Evolutionary conservation across 2,888 invertebrate species (phyloP).

Genomic region (Troides helena): DNA sequence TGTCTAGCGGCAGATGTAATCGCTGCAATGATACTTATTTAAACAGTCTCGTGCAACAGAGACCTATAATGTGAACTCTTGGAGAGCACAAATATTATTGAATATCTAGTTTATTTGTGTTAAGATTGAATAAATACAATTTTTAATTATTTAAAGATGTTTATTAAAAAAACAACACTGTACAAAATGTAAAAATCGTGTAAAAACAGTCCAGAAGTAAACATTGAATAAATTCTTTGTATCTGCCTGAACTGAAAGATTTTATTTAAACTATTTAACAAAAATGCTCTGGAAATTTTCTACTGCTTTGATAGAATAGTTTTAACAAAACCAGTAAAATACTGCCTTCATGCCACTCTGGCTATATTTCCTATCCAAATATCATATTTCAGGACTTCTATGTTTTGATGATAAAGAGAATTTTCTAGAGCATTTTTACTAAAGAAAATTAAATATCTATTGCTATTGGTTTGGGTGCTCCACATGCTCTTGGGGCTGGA

Average conservation of each 20-base stretch:
- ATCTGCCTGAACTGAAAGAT: constrained; percentile 7
- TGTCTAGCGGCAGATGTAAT: too few species aligned
- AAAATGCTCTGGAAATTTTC: constrained; percentile 10
- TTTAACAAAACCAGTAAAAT: not conserved
- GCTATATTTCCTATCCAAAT: not conserved
- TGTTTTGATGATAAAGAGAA: not conserved
- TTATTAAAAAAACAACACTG: constrained; percentile 27
- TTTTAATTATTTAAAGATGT: constrained; percentile 20
- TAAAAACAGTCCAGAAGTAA: constrained; percentile 24
- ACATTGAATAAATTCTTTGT: not conserved
- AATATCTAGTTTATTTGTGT: not conserved
- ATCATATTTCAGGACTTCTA: not conserved
- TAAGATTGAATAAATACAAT: constrained; percentile 13
- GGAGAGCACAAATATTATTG: too few species aligned
- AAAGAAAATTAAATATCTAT: constrained; percentile 14
- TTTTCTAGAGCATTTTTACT: constrained; percentile 6
- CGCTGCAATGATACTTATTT: too few species aligned
- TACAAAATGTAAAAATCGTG: constrained; percentile 32
- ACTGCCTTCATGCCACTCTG: not conserved
- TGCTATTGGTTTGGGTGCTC: constrained; percentile 49
- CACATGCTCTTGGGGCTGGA: constrained; percentile 72
- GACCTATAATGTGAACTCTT: too few species aligned
- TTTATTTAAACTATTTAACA: not conserved
- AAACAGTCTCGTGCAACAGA: too few species aligned
- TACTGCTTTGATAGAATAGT: not conserved